These are phyloP conservation scores for Cheilosia variabilis DNA, from an alignment of 2,888 invertebrate species.

Conservation along the genomic window DNA sequence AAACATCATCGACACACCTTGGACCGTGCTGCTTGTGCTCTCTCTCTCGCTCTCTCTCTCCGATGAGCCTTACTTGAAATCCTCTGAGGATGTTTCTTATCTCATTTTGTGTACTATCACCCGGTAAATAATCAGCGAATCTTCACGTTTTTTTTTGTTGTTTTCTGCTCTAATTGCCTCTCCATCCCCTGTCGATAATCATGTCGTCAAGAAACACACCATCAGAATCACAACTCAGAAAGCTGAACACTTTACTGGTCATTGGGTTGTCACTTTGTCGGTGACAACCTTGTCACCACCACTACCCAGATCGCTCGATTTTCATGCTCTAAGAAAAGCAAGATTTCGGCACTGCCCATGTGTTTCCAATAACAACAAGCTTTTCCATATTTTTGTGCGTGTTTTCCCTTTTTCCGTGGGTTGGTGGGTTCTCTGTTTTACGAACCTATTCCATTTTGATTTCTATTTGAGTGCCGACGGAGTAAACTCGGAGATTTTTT, in stretches of 20 bases:
- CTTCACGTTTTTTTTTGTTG: constrained; percentile 6
- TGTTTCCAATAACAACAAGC: constrained; percentile 58
- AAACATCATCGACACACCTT: constrained; percentile 65
- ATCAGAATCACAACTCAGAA: neutral
- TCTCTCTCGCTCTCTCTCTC: neutral
- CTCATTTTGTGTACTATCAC: constrained; percentile 50
- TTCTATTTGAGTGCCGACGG: constrained; percentile 10
- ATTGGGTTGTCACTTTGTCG: neutral
- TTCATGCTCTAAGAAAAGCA: constrained; percentile 41
- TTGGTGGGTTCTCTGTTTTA: constrained; percentile 3
- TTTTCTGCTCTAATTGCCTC: constrained; percentile 36
- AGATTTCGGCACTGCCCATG: constrained; percentile 50
- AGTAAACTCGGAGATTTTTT: constrained; percentile 27
- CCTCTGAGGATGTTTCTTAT: constrained; percentile 40
- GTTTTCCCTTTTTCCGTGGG: constrained; percentile 11
- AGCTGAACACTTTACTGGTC: neutral
- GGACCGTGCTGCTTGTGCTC: neutral
- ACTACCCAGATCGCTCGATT: constrained; percentile 24
- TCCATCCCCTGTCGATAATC: constrained; percentile 30
- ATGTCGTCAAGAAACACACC: constrained; percentile 11
- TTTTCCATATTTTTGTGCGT: neutral
- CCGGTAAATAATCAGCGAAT: constrained; percentile 57
- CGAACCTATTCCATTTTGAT: neutral
- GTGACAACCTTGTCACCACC: neutral
- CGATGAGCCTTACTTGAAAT: constrained; percentile 38